These are phyloP conservation scores for Melitaea cinxia DNA, from an alignment of 1,140 invertebrate species.

Conservation along the genomic window DNA sequence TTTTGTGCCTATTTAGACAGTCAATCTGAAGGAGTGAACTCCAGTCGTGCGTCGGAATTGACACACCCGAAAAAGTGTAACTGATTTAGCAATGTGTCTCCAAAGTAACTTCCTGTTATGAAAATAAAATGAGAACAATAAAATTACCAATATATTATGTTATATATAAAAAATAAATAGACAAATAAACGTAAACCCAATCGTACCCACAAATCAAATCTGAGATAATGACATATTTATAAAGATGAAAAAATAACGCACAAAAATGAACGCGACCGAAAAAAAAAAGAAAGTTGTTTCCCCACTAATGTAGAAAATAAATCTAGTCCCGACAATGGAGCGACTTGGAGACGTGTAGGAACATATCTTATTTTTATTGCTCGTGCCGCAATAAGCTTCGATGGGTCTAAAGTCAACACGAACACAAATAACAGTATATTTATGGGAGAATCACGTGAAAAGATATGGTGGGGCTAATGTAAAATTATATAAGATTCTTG, in stretches of 20 bases:
- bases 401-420: conserved; percentile 32
- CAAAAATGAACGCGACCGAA: conserved; percentile 25
- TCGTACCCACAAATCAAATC: conserved; percentile 2
- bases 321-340: conserved; percentile 31
- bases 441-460: neutral
- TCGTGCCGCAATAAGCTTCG: conserved; percentile 31
- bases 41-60: conserved; percentile 14
- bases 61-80: no score
- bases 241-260: conserved; percentile 14
- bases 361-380: conserved; percentile 35
- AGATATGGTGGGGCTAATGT: neutral
- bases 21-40: no score
- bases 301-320: conserved; percentile 30
- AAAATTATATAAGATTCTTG: neutral
- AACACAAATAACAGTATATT: conserved; percentile 24
- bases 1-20: no score
- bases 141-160: no score
- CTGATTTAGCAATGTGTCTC: no score
- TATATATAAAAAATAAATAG: no score
- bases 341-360: conserved; percentile 20
- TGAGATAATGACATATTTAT: conserved; percentile 1
- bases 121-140: no score
- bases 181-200: neutral
- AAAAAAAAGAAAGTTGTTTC: conserved; percentile 26
- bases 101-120: no score